Evolutionary conservation across 2,797 vertebrate species (phyloP).

Genomic region (Podarcis lilfordi): DNA sequence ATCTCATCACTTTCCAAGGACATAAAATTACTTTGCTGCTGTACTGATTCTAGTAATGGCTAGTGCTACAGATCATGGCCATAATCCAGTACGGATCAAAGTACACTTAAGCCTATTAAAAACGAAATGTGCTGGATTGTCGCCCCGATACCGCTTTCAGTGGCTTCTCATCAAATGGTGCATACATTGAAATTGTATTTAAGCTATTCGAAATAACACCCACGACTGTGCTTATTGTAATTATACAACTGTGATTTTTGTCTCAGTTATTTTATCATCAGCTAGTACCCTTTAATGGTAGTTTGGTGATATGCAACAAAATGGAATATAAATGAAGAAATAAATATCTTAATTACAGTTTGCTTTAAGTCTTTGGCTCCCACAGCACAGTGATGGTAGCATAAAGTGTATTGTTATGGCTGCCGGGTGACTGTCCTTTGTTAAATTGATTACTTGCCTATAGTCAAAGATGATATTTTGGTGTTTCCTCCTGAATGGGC

Average conservation of each 20-base stretch:
- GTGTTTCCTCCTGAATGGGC: neutral
- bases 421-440: too few species aligned
- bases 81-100: neutral
- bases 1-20: neutral
- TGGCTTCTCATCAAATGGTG: neutral
- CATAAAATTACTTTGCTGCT: neutral
- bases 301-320: neutral
- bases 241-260: neutral
- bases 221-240: neutral
- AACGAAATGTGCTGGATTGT: neutral
- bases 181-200: neutral
- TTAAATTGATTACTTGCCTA: neutral
- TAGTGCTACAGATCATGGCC: neutral
- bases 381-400: neutral
- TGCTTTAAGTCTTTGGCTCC: neutral
- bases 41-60: neutral
- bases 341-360: neutral
- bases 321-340: neutral
- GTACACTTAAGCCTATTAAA: neutral
- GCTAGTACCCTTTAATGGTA: slow-evolving; percentile 8
- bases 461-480: neutral
- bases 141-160: neutral
- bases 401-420: neutral
- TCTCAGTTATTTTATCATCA: neutral
- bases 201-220: neutral